Evolutionary conservation across 2,888 invertebrate species (phyloP).

Genomic region (Dyspetes luteomarginatus): DNA sequence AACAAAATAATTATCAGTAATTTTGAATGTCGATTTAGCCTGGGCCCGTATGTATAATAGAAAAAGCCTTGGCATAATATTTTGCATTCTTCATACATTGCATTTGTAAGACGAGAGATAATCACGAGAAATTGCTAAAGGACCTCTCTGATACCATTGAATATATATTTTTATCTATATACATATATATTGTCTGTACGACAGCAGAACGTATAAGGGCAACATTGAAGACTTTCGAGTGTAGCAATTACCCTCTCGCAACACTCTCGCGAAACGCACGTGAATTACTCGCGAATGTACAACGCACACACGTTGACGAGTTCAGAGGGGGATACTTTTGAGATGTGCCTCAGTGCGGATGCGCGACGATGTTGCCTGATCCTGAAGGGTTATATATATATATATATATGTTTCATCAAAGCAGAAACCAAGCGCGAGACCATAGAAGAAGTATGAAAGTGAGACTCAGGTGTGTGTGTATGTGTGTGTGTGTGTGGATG

Average conservation of each 20-base stretch:
- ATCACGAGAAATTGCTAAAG: constrained; percentile 10
- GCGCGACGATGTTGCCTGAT: constrained; percentile 13
- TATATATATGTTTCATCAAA: constrained; percentile 16
- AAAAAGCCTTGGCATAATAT: not conserved
- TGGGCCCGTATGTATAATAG: too few relatives aligned
- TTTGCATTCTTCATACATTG: too few relatives aligned
- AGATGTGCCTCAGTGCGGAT: constrained; percentile 36
- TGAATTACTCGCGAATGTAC: constrained; percentile 73
- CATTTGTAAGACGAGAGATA: not conserved
- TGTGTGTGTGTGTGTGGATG: constrained; percentile 46
- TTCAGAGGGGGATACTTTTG: constrained; percentile 38
- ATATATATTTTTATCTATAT: constrained; percentile 2
- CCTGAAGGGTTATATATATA: constrained; percentile 20
- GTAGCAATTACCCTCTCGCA: constrained; percentile 78
- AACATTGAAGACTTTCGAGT: constrained; percentile 76
- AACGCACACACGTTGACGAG: constrained; percentile 56
- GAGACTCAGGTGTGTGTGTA: constrained; percentile 50
- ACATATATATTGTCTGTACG: not conserved
- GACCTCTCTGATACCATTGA: constrained; percentile 5
- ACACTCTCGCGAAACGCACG: constrained; percentile 69
- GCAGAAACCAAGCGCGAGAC: constrained; percentile 35
- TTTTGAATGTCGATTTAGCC: too few relatives aligned
- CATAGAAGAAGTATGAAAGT: constrained; percentile 51
- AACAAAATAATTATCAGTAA: too few relatives aligned
- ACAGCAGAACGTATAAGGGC: constrained; percentile 37